Percentiles rank a stretch among this genome's conserved stretches.
phyloP scores from a whole-genome alignment of 2,888 invertebrate species.

The Rhamphomyia laevipes region DNA sequence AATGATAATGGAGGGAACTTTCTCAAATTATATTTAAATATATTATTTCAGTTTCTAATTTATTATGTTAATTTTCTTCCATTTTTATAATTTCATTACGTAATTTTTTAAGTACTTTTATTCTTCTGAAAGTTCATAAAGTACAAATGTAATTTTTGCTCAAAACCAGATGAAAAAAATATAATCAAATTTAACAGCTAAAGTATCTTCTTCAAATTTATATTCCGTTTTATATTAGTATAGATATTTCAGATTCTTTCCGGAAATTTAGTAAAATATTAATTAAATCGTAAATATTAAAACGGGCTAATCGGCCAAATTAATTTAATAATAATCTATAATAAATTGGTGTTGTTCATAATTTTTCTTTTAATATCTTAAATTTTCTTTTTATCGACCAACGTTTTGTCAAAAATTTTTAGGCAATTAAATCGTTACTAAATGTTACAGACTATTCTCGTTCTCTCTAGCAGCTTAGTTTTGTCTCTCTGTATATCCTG shows the following conservation, averaged over 20 bases:
- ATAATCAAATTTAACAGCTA: constrained; percentile 32
- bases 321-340: too few species aligned
- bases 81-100: constrained; percentile 4
- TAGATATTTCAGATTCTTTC: constrained; percentile 19
- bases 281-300: too few species aligned
- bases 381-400: too few species aligned
- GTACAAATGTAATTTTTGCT: constrained; percentile 20
- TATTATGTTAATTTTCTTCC: constrained; percentile 2
- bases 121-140: constrained; percentile 3
- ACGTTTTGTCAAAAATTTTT: too few species aligned
- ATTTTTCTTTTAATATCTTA: too few species aligned
- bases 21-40: constrained; percentile 24
- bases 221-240: constrained; percentile 16
- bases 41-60: constrained; percentile 1
- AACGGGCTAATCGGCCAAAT: too few species aligned
- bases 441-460: too few species aligned
- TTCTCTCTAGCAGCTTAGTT: too few species aligned
- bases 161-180: constrained; percentile 34
- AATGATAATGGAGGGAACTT: constrained; percentile 19
- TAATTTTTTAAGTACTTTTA: background rate
- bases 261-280: constrained; percentile 39
- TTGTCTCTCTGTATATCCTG: too few species aligned
- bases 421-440: too few species aligned
- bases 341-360: too few species aligned
- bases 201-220: constrained; percentile 23